Evolutionary conservation across 2,888 invertebrate genomes (phyloP).

Genomic region (Agapetus fuscipes): DNA sequence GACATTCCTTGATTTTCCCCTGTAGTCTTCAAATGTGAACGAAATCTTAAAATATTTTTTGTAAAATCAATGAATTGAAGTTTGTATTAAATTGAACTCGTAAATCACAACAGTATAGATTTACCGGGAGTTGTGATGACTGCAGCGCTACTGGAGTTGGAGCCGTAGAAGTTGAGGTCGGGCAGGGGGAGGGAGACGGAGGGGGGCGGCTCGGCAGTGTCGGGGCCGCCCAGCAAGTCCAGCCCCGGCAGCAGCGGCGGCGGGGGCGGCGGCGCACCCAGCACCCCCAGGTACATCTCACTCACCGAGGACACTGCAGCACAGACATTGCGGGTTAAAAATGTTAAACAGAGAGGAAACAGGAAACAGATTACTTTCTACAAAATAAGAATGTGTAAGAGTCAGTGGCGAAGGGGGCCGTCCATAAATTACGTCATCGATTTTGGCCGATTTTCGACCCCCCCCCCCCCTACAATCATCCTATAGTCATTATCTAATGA

Average conservation of each 20-base stretch:
- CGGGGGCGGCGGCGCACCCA: constrained; percentile 26
- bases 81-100: too few species aligned
- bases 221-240: constrained; percentile 34
- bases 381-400: neutral
- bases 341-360: neutral
- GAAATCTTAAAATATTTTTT: too few species aligned
- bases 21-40: too few species aligned
- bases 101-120: too few species aligned
- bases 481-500: too few species aligned
- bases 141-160: neutral
- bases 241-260: constrained; percentile 39
- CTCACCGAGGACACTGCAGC: neutral
- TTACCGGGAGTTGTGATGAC: neutral
- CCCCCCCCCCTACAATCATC: too few species aligned
- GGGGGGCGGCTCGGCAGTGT: constrained; percentile 23
- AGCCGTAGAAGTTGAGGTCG: constrained; percentile 8
- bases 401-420: too few species aligned
- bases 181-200: neutral
- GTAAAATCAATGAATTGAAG: too few species aligned
- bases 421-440: too few species aligned
- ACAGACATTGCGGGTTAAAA: constrained; percentile 17
- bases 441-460: too few species aligned
- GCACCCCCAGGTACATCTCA: constrained; percentile 8
- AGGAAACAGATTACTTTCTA: constrained; percentile 3
- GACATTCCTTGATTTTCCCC: too few species aligned